A percentile compares a stretch with the other conserved stretches of the same genome.
phyloP scores from a whole-genome alignment of 1,140 invertebrate species.

The Heliothis subflexa region DNA sequence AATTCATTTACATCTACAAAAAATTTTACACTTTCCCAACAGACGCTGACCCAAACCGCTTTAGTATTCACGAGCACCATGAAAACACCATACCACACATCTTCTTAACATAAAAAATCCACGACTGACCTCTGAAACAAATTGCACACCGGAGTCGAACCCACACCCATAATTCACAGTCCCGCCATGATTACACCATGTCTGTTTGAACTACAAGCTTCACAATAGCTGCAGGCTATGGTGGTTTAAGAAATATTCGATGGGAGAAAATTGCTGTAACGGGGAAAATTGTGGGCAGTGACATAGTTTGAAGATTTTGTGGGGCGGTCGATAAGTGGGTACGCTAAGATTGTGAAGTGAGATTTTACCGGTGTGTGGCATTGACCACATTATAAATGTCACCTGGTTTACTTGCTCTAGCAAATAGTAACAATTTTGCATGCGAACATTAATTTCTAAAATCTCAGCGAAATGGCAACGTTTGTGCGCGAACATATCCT shows the following conservation, averaged over 20 bases:
- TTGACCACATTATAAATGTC: too few species aligned
- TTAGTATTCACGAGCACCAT: too few species aligned
- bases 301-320: not conserved
- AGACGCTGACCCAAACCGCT: too few species aligned
- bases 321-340: not conserved
- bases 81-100: not conserved
- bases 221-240: not conserved
- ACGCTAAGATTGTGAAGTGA: too few species aligned
- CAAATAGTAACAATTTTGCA: too few species aligned
- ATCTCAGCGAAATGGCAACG: too few species aligned
- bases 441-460: too few species aligned
- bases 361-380: too few species aligned
- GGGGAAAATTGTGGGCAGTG: not conserved
- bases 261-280: constrained; percentile 9
- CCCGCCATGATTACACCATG: constrained; percentile 1
- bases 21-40: too few species aligned
- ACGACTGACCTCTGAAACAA: constrained; percentile 3
- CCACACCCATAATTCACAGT: constrained; percentile 12
- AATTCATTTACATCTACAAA: too few species aligned
- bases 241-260: not conserved
- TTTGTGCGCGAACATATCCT: too few species aligned
- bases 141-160: not conserved
- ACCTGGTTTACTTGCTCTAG: too few species aligned
- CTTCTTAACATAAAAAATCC: not conserved
- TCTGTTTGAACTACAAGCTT: constrained; percentile 22